Base-by-base conservation (phyloP, 2,888 invertebrate species). In the Autographa pulchrina region DNA sequence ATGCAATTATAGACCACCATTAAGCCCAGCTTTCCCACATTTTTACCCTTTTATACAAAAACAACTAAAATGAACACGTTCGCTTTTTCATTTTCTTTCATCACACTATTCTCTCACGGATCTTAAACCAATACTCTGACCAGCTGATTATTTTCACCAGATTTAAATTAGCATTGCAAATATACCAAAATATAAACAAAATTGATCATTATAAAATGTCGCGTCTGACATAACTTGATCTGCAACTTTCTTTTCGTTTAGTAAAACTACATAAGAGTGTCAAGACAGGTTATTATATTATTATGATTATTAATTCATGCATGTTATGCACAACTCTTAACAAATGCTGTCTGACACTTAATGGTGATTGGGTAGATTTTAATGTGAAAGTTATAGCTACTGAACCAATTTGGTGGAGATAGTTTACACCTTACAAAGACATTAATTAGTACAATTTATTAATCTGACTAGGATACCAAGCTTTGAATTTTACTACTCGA, bases 91-190 rank as follows among this genome's bases (percentile, higher is more conserved):
- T 38, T 61, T 62, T 62, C 62, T 62, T 43, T 5, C 16, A 62
- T 2, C 25, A 56, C 8, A 38, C 58, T 20, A 62, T 35, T 9
- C 62, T 75, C 74, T 61, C 74, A 78, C 63, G 32, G 18, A 68
- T 65, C 70, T 67, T 68, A 31, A 56, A 54, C 56, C 4, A 59
- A 52, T 38, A 65, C 54, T n/a, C 54, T 25, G 54, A 35, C 31
- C 64, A 67, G 62, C 54, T 31, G 72, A 54, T 54, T 65, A n/a
- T 80, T 74, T 72, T 80, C 80, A 71, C 78, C 75, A 16, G 38
- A 67, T 66, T 16, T 5, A 62, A 35, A 81, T 81, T 82, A 58
- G 76, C 73, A 82, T 68, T 81, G 73, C 82, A 56, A 79, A 81
- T 82, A 62, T 58, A 13, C 56, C 48, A 65, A 66, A 58, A 69